Evolutionary conservation across 2,113 vertebrate genomes (phyloP), one percentile per base, ranked within the genome.

Genomic region (Microtus montanus): DNA sequence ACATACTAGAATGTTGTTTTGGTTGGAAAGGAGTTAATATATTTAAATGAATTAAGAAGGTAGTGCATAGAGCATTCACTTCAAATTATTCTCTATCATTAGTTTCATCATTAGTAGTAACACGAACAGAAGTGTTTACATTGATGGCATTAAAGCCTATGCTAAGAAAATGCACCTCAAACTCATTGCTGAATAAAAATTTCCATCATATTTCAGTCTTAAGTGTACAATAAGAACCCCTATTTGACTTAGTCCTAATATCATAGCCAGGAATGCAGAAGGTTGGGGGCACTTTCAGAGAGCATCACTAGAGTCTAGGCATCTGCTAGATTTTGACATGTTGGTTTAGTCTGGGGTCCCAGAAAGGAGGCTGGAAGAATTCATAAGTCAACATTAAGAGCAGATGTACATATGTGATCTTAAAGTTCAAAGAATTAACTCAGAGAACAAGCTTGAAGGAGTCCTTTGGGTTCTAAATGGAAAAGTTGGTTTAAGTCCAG

Each of bases 61-160:
- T 68, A 4, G 5, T 17, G 1, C 20, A 15, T 1, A 68, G 61
- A 61, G 0, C 28, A 63, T 12, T 30, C 15, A 13, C 4, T 1
- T 44, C 6, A 5, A 35, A 15, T 66, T 44, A 66, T 33, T 64
- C 35, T 73, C 83, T 66, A 70, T 84, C 14, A 63, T 68, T 44
- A 26, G 44, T 4, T 20, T 30, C 35, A n/a, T 7, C 19, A 30
- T 15, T 15, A 54, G 49, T n/a, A 75, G 22, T 17, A 83, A 52
- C 22, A 33, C 24, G 7, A 44, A 22, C 22, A 10, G 54, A 80
- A 44, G 8, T 90, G 14, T 19, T 64, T 73, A 0, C 1, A 38
- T 19, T 41, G 24, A 54, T 90, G 68, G 14, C 52, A 54, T 82
- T 70, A 33, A 87, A 35, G 5, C 5, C 87, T 41, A 71, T 71